A percentile compares a stretch with the other conserved stretches of the same genome.
Evolutionary conservation across 2,797 vertebrate species (phyloP).

Genomic region (Tauraco hartlaubi): DNA sequence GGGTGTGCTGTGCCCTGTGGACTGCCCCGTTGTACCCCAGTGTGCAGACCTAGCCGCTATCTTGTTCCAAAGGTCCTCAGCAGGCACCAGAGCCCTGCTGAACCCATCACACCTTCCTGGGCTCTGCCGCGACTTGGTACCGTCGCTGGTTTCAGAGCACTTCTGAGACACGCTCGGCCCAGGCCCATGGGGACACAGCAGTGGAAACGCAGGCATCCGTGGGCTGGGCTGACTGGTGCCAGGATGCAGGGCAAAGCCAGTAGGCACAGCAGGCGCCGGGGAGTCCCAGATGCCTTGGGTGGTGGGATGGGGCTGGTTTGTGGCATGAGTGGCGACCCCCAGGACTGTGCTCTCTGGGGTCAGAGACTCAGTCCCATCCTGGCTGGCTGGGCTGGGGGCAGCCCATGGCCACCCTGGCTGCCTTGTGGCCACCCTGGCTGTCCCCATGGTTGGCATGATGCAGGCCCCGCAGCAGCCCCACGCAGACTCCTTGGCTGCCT

Average conservation of each 20-base stretch:
- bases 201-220: neutral
- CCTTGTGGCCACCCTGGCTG: accelerated
- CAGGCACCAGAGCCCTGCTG: neutral
- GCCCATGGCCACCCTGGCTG: neutral
- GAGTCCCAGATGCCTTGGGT: neutral
- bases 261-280: neutral
- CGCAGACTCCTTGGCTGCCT: accelerated
- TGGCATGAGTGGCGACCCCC: neutral
- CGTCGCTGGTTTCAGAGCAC: neutral
- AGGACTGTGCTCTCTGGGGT: accelerated
- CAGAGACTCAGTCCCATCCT: neutral
- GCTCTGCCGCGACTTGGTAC: neutral
- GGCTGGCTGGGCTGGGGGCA: neutral
- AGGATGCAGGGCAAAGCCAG: neutral
- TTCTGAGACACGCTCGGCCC: neutral
- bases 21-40: neutral
- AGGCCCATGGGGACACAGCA: neutral
- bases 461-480: neutral
- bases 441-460: accelerated
- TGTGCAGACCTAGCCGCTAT: neutral
- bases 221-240: neutral
- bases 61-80: conserved; percentile 66
- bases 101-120: neutral
- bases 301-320: neutral
- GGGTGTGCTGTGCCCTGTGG: neutral